These are phyloP conservation scores for Elachura formosa DNA, from an alignment of 2,113 vertebrate species.

Conservation along the genomic window DNA sequence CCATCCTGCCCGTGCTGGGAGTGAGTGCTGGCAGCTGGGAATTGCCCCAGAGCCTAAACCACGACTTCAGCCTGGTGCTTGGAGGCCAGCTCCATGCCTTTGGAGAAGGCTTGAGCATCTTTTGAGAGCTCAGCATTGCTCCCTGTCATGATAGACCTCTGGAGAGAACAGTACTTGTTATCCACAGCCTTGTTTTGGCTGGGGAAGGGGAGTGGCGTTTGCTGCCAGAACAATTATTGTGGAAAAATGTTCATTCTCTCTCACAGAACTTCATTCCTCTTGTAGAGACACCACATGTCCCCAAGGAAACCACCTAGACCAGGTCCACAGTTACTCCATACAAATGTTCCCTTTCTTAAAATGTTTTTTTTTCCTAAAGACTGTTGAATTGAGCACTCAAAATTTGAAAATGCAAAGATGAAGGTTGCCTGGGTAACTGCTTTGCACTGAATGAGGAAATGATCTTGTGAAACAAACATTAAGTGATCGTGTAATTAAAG, in stretches of 20 bases:
- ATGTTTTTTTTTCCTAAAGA: background rate
- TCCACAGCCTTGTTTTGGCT: background rate
- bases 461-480: slow-evolving; percentile 65
- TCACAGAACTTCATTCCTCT: background rate
- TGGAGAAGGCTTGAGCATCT: background rate
- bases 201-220: background rate
- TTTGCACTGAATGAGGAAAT: slow-evolving; percentile 56
- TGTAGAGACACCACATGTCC: fast-evolving
- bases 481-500: slow-evolving; percentile 64
- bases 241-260: background rate
- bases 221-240: background rate
- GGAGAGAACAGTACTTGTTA: background rate
- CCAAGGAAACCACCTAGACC: background rate
- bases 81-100: fast-evolving
- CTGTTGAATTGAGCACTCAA: slow-evolving; percentile 48
- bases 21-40: background rate
- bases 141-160: fast-evolving
- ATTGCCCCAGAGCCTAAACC: background rate
- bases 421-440: slow-evolving; percentile 67
- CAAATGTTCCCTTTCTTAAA: background rate
- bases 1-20: background rate
- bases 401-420: slow-evolving; percentile 64
- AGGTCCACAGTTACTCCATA: background rate
- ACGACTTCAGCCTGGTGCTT: background rate
- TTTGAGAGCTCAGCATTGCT: background rate